phyloP scores from a whole-genome alignment of 2,888 invertebrate genomes.

The Adelognathus sp. region DNA sequence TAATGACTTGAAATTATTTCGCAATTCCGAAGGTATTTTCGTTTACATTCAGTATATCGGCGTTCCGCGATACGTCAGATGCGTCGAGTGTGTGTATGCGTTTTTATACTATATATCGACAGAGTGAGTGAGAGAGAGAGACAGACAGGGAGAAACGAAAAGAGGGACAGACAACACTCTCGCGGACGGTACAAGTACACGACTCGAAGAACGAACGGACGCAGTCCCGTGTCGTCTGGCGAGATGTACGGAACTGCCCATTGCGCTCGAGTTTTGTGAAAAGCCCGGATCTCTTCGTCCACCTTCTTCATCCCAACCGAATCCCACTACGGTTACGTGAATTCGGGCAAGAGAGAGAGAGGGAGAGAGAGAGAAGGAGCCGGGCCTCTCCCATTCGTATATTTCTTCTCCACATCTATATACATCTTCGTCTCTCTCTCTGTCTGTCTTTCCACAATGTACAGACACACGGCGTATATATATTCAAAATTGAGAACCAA shows the following conservation, averaged over 20 bases:
- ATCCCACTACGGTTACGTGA: slow-evolving; percentile 41
- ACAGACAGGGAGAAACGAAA: neutral
- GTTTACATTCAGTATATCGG: neutral
- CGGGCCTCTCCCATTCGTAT: slow-evolving; percentile 33
- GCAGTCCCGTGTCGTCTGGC: slow-evolving; percentile 63
- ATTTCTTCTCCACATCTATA: slow-evolving; percentile 33
- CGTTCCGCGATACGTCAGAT: neutral
- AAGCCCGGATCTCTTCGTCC: slow-evolving; percentile 47
- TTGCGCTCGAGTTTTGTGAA: slow-evolving; percentile 48
- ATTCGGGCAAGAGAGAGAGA: neutral
- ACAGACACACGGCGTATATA: neutral
- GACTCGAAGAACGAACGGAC: slow-evolving; percentile 37
- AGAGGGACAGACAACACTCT: neutral
- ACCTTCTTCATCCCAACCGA: slow-evolving; percentile 46
- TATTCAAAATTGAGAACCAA: neutral
- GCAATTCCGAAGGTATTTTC: neutral
- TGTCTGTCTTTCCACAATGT: neutral
- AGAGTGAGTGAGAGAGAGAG: neutral
- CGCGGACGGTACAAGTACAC: slow-evolving; percentile 37
- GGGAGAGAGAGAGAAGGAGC: neutral
- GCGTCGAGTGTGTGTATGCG: neutral
- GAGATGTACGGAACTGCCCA: slow-evolving; percentile 58
- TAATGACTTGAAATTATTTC: neutral
- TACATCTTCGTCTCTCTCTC: neutral
- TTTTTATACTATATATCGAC: neutral